Base-by-base conservation (phyloP, 1,140 invertebrate genomes). In the Ganaspis sp. region DNA sequence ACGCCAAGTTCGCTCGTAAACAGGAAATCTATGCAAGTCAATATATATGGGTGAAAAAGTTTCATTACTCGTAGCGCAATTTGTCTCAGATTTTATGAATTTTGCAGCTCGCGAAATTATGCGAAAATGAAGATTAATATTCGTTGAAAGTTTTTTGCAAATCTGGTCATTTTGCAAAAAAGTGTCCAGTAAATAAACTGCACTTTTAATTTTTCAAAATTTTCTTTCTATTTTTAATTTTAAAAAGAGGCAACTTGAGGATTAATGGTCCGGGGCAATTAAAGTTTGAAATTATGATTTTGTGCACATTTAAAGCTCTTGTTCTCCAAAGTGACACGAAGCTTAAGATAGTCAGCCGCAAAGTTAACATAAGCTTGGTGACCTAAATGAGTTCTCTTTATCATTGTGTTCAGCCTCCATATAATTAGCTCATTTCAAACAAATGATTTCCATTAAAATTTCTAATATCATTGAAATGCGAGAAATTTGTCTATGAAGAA, bases 231-330 rank as follows among this genome's bases (percentile, higher is more conserved):
- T 17, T 49, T 49, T n/a, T 21, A 26, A 12, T 58, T 26, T 12
- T 2, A 8, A 12, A 26, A 21, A 23, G 54, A 58, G 54, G 6
- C 12, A 26, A 26, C 19, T 23, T 19, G 5, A 54, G 19, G 21
- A 58, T 26, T 58, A 58, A 64, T 15, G 21, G 21, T 64, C 54
- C 54, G 23, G 15, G 54, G 4, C 54, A 64, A 64, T 64, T 64
- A 29, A 64, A 64, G 12, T 64, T 11, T 4, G 9, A 64, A 64
- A 26, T 64, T 64, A 64, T 26, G 54, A 49, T 64, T 64, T 64
- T 64, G 23, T 12, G 21, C 21, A 64, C 23, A 64, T 64, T 58
- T 29, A 64, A 64, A 64, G 23, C 21, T 26, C 21, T 64, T 29
- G 54, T 64, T 26, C 21, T 64, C 11, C 9, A 23, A 64, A 15